Conservation (phyloP, 2,797 vertebrate species). For the Kryptolebias ocellatus region DNA sequence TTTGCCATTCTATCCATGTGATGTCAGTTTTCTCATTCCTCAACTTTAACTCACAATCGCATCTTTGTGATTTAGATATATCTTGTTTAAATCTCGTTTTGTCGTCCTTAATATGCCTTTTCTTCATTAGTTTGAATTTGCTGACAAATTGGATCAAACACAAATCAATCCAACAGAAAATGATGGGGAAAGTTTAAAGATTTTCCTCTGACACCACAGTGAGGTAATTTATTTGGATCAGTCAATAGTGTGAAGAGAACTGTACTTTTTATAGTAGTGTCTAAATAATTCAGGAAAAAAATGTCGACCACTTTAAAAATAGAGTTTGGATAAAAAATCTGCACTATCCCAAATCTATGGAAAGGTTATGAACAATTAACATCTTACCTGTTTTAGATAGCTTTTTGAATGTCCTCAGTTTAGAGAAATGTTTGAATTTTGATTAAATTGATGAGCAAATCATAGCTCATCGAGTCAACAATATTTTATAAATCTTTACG, state of each 20-base stretch:
- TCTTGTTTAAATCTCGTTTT: no score
- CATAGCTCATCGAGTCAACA: no score
- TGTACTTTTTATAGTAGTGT: slow-evolving; percentile 9
- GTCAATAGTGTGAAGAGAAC: slow-evolving; percentile 6
- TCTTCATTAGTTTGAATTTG: slow-evolving; percentile 14
- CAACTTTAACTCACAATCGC: no score
- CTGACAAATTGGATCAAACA: slow-evolving; percentile 38
- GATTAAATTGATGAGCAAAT: no score
- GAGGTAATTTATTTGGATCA: slow-evolving; percentile 47
- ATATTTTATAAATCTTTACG: no score
- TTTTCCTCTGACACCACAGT: slow-evolving; percentile 36
- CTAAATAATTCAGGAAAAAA: neutral
- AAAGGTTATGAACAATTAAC: no score
- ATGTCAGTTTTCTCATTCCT: slow-evolving; percentile 10
- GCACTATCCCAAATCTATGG: no score
- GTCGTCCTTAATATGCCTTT: neutral
- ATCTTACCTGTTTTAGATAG: no score
- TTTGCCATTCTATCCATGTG: slow-evolving; percentile 28
- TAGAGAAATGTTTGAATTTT: no score
- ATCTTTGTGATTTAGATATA: no score
- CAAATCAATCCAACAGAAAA: slow-evolving; percentile 40
- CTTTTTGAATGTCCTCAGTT: no score
- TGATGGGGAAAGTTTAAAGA: slow-evolving; percentile 43
- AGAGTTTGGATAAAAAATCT: no score
- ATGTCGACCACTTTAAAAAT: neutral